These are phyloP conservation scores for Dinoponera quadriceps DNA, from an alignment of 1,140 invertebrate genomes.

Conservation along the genomic window DNA sequence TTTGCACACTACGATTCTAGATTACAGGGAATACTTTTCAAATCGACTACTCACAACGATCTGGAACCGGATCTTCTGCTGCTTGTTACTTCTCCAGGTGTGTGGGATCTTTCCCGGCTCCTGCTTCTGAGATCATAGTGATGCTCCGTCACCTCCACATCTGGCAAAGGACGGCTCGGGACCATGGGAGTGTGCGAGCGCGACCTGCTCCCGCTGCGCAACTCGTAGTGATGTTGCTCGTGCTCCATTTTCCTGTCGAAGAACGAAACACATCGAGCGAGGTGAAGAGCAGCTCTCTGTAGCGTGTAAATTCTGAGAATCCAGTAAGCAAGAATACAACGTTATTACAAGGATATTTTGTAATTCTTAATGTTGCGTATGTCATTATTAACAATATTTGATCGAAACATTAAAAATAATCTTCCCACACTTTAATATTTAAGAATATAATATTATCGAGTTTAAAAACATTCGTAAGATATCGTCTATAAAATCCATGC, in stretches of 20 bases:
- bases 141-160: constrained; percentile 75
- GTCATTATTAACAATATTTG: no score
- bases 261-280: neutral
- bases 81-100: constrained; percentile 79
- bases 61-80: constrained; percentile 76
- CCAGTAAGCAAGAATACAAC: no score
- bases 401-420: no score
- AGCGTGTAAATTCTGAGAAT: no score
- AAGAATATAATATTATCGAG: no score
- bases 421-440: no score
- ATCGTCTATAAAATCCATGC: no score
- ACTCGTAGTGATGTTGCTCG: constrained; percentile 80
- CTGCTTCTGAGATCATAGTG: constrained; percentile 79
- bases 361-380: no score
- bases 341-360: no score
- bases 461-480: no score
- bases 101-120: constrained; percentile 81
- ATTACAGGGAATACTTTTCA: neutral
- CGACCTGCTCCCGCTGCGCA: constrained; percentile 82
- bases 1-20: no score
- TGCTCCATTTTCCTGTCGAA: constrained; percentile 78
- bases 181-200: constrained; percentile 82
- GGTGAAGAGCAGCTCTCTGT: no score
- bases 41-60: constrained; percentile 72
- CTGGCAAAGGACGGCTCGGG: constrained; percentile 61